These are phyloP conservation scores for Cremastinae sp. DNA, from an alignment of 2,888 invertebrate genomes.

Conservation along the genomic window DNA sequence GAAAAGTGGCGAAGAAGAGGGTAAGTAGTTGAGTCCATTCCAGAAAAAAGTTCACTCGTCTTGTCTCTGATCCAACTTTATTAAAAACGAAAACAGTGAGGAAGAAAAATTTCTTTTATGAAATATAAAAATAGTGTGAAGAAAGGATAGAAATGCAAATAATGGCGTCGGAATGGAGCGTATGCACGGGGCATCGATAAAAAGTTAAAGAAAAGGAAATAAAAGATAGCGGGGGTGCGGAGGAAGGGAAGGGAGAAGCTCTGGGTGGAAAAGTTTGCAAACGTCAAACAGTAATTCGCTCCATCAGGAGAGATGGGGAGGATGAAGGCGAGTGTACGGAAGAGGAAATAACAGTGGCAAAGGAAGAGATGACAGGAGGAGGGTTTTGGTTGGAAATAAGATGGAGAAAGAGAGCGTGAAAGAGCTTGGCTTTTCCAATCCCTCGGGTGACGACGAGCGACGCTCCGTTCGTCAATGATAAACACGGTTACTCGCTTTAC, in stretches of 20 bases:
- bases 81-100: constrained; percentile 63
- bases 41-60: constrained; percentile 45
- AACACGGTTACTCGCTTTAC: constrained; percentile 68
- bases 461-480: constrained; percentile 68
- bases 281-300: constrained; percentile 70
- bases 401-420: constrained; percentile 1
- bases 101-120: constrained; percentile 63
- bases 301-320: constrained; percentile 53
- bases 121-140: constrained; percentile 55
- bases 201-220: constrained; percentile 3
- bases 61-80: constrained; percentile 70
- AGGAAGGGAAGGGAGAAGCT: constrained; percentile 59
- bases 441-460: constrained; percentile 61
- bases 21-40: no score
- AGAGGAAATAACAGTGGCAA: constrained; percentile 30
- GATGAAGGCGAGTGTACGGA: constrained; percentile 22
- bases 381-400: constrained; percentile 1
- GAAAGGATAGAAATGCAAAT: constrained; percentile 27
- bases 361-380: constrained; percentile 2
- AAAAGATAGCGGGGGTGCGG: constrained; percentile 42
- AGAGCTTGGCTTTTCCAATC: constrained; percentile 46
- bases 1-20: constrained; percentile 56
- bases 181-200: constrained; percentile 31
- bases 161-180: constrained; percentile 1
- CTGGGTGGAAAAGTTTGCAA: constrained; percentile 66